Evolutionary conservation across 37 sponge, comb jelly and placozoan species (phyloP), one percentile per base, ranked within the genome.

Genomic region (Tethya wilhelma): DNA sequence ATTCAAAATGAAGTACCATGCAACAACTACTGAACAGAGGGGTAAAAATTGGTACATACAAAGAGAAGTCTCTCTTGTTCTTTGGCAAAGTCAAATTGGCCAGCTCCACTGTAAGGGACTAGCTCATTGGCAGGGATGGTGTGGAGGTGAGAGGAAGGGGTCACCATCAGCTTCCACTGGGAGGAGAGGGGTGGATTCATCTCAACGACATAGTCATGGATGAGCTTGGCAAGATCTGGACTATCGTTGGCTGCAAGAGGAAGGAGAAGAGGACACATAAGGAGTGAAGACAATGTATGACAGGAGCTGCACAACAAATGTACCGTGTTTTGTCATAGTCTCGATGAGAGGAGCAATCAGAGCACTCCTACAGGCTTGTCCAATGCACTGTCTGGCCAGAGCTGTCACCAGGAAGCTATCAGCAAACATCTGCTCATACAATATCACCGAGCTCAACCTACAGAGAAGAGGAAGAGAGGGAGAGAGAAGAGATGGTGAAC

Each of bases 401-500:
- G 74, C 23, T 1, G 89, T 80, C 25, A 37, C 63, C 11, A 93
- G 60, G 55, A 82, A 88, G 6, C 32, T 23, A 38, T 93, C 93
- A 56, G 89, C 93, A 68, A 93, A 82, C 46, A 2, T 32, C 69
- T 93, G 93, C 66, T 93, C 89, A 40, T 88, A 65, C 2, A 43
- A 44, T 20, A 93, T 56, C 30, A 84, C 82, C 20, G 45, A 64
- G 28, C 58, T 84, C 64, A 93, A 38, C 69, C 93, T 93, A 40
- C 22, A 46, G 36, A 33, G 46, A 57, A 49, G 68, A 26, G 53
- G 34, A 44, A 22, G 31, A 28, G 65, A 57, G 38, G 39, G 9
- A 33, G 38, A 34, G 6, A 38, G 38, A 67, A 67, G 7, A 12
- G 6, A 7, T 37, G 9, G 68, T 38, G 55, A 49, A 49, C 9